Conservation (phyloP, 1,140 invertebrate species). For the Cyrtorhinus lividipennis region DNA sequence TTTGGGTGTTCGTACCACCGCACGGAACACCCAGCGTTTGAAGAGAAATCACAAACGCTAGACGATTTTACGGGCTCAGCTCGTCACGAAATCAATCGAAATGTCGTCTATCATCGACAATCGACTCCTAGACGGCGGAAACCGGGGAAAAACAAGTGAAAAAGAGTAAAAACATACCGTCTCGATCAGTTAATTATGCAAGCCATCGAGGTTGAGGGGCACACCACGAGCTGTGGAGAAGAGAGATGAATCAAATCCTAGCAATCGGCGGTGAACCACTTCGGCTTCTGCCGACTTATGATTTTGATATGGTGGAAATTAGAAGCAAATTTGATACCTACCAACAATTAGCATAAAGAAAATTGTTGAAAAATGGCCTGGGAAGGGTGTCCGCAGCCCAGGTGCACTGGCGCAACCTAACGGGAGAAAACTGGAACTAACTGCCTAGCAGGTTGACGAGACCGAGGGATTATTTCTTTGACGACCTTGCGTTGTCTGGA, state of each 20-base stretch:
- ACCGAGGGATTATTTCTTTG: too few species aligned
- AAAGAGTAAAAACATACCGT: conserved; percentile 6
- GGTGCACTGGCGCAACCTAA: background rate
- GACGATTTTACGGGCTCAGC: too few species aligned
- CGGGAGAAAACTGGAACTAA: background rate
- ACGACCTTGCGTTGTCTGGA: too few species aligned
- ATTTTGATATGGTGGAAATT: background rate
- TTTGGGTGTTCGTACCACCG: background rate
- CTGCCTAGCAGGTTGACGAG: too few species aligned
- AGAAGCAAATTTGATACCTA: conserved; percentile 1
- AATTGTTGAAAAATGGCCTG: background rate
- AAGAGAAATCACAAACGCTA: too few species aligned
- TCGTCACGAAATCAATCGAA: too few species aligned
- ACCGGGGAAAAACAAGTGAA: too few species aligned
- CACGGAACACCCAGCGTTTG: too few species aligned
- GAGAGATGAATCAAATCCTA: background rate
- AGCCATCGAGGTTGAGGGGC: background rate
- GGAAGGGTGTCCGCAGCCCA: conserved; percentile 1
- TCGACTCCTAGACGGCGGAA: too few species aligned
- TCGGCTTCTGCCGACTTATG: too few species aligned
- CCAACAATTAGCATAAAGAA: background rate
- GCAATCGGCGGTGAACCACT: background rate
- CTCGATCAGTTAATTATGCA: conserved; percentile 1
- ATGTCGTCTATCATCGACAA: too few species aligned
- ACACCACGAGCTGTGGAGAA: background rate